Percentiles rank a stretch among this genome's conserved stretches.
Conservation (phyloP, 64 coral and sea anemone species). For the Montipora capricornis region DNA sequence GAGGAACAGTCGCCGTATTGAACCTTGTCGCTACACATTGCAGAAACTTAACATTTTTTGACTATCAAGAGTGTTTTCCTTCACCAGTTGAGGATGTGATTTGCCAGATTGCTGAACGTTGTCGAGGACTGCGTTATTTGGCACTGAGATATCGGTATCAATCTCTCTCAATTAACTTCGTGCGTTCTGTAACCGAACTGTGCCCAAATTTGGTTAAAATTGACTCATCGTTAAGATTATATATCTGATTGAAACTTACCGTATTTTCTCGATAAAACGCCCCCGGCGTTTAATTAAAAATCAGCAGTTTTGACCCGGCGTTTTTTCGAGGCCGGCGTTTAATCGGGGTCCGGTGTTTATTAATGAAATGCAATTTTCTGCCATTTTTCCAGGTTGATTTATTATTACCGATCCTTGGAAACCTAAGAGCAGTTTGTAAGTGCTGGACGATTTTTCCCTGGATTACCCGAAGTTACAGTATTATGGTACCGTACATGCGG, state of each 20-base stretch:
- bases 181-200: constrained; percentile 32
- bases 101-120: constrained; percentile 60
- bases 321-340: too few species aligned
- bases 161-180: constrained; percentile 42
- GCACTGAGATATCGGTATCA: constrained; percentile 50
- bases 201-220: constrained; percentile 56
- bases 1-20: constrained; percentile 48
- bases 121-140: constrained; percentile 34
- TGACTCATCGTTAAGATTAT: constrained; percentile 68
- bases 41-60: constrained; percentile 48
- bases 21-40: constrained; percentile 68
- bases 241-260: background rate
- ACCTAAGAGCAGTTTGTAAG: too few species aligned
- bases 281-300: too few species aligned
- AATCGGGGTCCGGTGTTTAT: too few species aligned
- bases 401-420: too few species aligned
- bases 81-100: constrained; percentile 42
- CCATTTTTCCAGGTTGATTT: too few species aligned
- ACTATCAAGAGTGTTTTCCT: constrained; percentile 67
- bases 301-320: too few species aligned
- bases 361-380: too few species aligned
- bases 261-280: too few species aligned
- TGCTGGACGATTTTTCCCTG: too few species aligned
- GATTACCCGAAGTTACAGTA: too few species aligned
- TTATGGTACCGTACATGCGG: too few species aligned